Evolutionary conservation across 2,888 invertebrate genomes (phyloP), one percentile per base, ranked within the genome.

Genomic region (Abrostola tripartita): DNA sequence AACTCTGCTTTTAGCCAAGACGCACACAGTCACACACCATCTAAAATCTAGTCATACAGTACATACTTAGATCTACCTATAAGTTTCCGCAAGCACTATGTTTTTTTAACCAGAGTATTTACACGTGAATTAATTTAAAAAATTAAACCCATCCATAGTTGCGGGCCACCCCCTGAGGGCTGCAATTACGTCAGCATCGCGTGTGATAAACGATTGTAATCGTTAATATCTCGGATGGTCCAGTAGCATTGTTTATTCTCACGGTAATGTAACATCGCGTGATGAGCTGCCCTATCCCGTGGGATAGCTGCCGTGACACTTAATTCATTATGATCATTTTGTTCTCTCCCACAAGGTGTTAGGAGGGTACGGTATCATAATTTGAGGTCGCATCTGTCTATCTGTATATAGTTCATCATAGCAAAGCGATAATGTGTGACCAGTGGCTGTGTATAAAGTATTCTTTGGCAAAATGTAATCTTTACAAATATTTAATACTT

Each of bases 161-260:
- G 24, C 52, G 14, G 14, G 42, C 41, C 24, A 37, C 49, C 63
- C 63, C 74, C 69, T 37, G 14, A 8, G 10, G 14, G 5, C 8
- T 37, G 40, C 9, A 57, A 24, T 50, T 42, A 74, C 54, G 57
- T 60, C 50, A 52, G 42, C 61, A 75, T 75, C 42, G 76, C 72
- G 71, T 72, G 71, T 71, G 53, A 54, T 70, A 60, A 56, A 50
- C 53, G 59, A 44, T 40, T 71, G 37, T 52, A 41, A 54, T 61
- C 65, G 52, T 52, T 65, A 47, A 35, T 49, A 14, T 53, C 44
- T 51, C 58, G 44, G 61, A 52, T 63, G 69, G 85, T 85, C 88
- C 89, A 90, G 89, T 89, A 88, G 88, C 68, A 61, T 63, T 68
- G 61, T 54, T 58, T 64, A 67, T 91, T 92, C 91, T 86, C 92